A percentile compares a stretch with the other conserved stretches of the same genome.
Evolutionary conservation across 2,888 invertebrate genomes (phyloP).

Genomic region (Nebria salina): DNA sequence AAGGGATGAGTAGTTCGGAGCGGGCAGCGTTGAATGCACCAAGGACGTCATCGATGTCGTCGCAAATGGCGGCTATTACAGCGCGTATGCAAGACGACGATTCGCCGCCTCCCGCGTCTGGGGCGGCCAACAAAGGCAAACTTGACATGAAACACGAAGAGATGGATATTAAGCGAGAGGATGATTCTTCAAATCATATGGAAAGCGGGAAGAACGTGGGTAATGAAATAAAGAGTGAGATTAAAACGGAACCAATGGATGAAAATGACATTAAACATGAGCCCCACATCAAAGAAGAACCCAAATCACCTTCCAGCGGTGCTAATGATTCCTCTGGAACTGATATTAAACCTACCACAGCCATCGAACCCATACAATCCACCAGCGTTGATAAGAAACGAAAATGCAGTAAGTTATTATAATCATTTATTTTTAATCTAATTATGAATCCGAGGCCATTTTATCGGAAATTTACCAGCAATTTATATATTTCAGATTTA

Average conservation of each 20-base stretch:
- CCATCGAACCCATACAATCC: conserved; percentile 67
- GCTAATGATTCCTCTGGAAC: conserved; percentile 63
- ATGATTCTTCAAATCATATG: conserved; percentile 58
- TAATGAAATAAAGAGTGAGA: conserved; percentile 68
- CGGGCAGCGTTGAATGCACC: conserved; percentile 65
- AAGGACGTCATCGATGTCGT: conserved; percentile 68
- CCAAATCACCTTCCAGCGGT: conserved; percentile 65
- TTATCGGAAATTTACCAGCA: conserved; percentile 18
- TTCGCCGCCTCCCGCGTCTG: conserved; percentile 68
- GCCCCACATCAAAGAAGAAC: conserved; percentile 67
- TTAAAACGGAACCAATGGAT: conserved; percentile 71
- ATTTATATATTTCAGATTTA: no score
- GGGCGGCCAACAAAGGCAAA: conserved; percentile 71
- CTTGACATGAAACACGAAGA: conserved; percentile 75
- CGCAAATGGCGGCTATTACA: conserved; percentile 78
- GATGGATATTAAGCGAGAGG: conserved; percentile 73
- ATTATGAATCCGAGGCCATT: conserved; percentile 20
- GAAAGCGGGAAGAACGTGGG: conserved; percentile 61
- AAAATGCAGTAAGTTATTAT: conserved; percentile 70
- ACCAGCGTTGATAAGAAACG: conserved; percentile 72
- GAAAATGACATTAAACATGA: conserved; percentile 65
- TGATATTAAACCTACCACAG: conserved; percentile 68
- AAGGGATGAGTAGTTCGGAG: conserved; percentile 66
- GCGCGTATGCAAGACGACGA: conserved; percentile 75
- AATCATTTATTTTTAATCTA: neutral